Evolutionary conservation across 2,888 invertebrate species (phyloP).

Genomic region (Anticlea derivata): DNA sequence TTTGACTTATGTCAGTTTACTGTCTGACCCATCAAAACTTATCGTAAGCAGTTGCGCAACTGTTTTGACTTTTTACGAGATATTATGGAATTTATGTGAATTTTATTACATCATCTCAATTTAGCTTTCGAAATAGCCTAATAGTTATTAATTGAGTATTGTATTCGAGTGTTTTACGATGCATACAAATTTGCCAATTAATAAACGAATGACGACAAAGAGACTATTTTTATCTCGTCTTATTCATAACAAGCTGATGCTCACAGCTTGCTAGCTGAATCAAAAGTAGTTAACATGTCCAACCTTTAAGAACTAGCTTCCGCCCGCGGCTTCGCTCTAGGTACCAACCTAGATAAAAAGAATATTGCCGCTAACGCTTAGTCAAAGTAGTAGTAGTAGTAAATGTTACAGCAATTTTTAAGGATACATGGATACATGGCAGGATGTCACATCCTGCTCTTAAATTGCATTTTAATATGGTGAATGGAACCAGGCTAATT

Average conservation of each 20-base stretch:
- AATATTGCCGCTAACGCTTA: too few relatives aligned
- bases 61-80: slow-evolving; percentile 11
- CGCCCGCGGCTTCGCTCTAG: too few relatives aligned
- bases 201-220: neutral
- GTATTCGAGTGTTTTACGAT: slow-evolving; percentile 14
- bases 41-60: slow-evolving; percentile 4
- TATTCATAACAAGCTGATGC: too few relatives aligned
- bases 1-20: slow-evolving; percentile 1
- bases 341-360: too few relatives aligned
- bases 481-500: slow-evolving; percentile 56
- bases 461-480: slow-evolving; percentile 55
- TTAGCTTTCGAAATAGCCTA: slow-evolving; percentile 17
- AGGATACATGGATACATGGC: too few relatives aligned
- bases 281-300: too few relatives aligned
- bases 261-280: too few relatives aligned
- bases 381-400: too few relatives aligned
- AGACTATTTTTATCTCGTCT: neutral
- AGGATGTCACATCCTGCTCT: slow-evolving; percentile 45
- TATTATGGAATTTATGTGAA: slow-evolving; percentile 14
- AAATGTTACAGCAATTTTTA: too few relatives aligned
- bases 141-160: slow-evolving; percentile 11
- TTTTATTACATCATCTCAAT: slow-evolving; percentile 19
- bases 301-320: too few relatives aligned
- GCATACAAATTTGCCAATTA: slow-evolving; percentile 6
- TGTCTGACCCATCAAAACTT: slow-evolving; percentile 4